These are phyloP conservation scores for Crematogaster levior DNA, from an alignment of 2,888 invertebrate species.

Conservation along the genomic window DNA sequence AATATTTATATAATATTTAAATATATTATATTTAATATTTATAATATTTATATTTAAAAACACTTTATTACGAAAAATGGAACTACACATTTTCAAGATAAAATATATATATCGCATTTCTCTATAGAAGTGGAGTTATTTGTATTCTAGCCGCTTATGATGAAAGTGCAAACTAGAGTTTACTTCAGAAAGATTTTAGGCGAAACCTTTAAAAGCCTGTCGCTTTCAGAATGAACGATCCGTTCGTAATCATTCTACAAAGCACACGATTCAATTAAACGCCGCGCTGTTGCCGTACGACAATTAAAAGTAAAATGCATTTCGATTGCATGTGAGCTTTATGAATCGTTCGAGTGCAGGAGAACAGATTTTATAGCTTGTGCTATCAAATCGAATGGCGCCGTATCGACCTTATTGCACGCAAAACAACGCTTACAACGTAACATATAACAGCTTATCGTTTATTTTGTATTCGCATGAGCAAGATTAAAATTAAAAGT, in stretches of 20 bases:
- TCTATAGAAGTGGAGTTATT: neutral
- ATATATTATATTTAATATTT: too few species aligned
- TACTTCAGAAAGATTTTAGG: neutral
- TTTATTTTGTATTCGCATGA: neutral
- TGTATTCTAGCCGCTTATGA: neutral
- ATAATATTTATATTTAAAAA: neutral
- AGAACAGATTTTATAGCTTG: conserved; percentile 30
- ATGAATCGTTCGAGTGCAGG: neutral
- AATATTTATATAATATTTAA: neutral
- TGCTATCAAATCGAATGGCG: conserved; percentile 18
- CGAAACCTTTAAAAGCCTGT: neutral
- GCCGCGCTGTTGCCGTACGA: neutral
- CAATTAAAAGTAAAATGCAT: conserved; percentile 9
- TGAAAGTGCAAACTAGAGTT: neutral
- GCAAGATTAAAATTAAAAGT: conserved; percentile 19
- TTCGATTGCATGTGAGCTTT: neutral
- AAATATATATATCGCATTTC: neutral
- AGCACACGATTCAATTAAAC: conserved; percentile 30
- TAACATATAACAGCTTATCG: neutral
- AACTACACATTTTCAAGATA: neutral
- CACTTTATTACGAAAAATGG: neutral
- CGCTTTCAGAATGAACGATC: conserved; percentile 2
- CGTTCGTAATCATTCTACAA: neutral
- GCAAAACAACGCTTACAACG: conserved; percentile 1
- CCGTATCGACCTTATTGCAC: conserved; percentile 23